Evolutionary conservation across 2,113 vertebrate species (phyloP).

Genomic region (Poeciliopsis prolifica): DNA sequence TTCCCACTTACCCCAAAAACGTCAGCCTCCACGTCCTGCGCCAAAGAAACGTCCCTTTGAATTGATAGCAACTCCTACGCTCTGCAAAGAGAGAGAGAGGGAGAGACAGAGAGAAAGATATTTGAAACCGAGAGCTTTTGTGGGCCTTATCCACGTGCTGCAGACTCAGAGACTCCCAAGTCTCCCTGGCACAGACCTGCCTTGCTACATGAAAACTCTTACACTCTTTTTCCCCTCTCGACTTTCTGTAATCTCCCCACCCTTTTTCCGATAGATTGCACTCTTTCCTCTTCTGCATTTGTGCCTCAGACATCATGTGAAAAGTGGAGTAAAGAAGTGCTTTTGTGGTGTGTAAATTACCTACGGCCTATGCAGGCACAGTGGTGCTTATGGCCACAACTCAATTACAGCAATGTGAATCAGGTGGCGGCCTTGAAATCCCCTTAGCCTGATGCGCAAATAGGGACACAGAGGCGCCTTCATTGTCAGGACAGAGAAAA

Average conservation of each 20-base stretch:
- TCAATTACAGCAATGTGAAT: constrained; percentile 77
- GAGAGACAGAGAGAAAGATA: constrained; percentile 59
- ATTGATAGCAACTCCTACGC: constrained; percentile 69
- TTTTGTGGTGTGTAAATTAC: constrained; percentile 74
- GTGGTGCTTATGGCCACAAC: constrained; percentile 69
- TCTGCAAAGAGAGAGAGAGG: constrained; percentile 54
- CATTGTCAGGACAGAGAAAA: constrained; percentile 48
- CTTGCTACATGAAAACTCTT: constrained; percentile 59
- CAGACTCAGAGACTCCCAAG: constrained; percentile 65
- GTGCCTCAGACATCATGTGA: constrained; percentile 69
- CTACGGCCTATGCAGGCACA: constrained; percentile 61
- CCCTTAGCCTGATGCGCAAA: constrained; percentile 62
- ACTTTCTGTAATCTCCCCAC: constrained; percentile 53
- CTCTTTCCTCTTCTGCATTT: constrained; percentile 46
- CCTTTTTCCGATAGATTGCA: constrained; percentile 55
- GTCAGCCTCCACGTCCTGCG: constrained; percentile 68
- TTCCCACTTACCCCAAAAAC: constrained; percentile 77
- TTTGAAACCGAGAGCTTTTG: constrained; percentile 69
- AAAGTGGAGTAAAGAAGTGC: constrained; percentile 66
- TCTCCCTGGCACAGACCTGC: constrained; percentile 52
- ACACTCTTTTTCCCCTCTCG: constrained; percentile 52
- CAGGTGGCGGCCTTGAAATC: constrained; percentile 74
- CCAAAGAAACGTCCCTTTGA: constrained; percentile 65
- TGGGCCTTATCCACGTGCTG: constrained; percentile 71
- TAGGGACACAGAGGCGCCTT: constrained; percentile 67